phyloP scores from a whole-genome alignment of 2,888 invertebrate species.

The Tricholauxania praeusta region DNA sequence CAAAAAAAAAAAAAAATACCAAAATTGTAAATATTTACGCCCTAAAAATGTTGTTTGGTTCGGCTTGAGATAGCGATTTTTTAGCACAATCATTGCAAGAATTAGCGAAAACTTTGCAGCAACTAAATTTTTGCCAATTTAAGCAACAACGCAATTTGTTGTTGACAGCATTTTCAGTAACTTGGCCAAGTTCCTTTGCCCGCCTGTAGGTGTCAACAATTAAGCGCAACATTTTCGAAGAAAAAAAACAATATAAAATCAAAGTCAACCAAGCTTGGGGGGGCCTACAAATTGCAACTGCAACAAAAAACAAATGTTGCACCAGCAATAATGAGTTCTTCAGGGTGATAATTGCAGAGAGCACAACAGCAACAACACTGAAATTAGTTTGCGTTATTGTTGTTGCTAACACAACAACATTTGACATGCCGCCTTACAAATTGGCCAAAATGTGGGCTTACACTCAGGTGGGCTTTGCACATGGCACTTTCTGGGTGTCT shows the following conservation, averaged over 20 bases:
- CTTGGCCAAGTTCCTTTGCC: neutral
- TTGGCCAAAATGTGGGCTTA: slow-evolving; percentile 25
- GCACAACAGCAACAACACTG: neutral
- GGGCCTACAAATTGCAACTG: neutral
- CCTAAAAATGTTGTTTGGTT: no score
- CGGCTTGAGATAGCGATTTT: no score
- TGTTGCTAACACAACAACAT: no score
- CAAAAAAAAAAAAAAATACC: neutral
- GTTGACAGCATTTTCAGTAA: no score
- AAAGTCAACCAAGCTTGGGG: no score
- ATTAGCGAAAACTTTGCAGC: no score
- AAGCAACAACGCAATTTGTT: no score
- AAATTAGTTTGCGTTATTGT: neutral
- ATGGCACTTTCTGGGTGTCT: neutral
- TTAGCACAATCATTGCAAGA: no score
- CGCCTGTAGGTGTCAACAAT: slow-evolving; percentile 30
- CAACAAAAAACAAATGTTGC: neutral
- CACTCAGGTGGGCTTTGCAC: slow-evolving; percentile 3
- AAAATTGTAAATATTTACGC: no score
- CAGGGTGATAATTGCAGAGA: slow-evolving; percentile 18
- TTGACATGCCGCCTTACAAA: slow-evolving; percentile 8
- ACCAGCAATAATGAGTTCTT: neutral
- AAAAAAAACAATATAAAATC: neutral
- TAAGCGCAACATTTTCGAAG: slow-evolving; percentile 20
- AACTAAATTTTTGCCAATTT: no score